Conservation (phyloP, 2,797 vertebrate species). For the Sciaenops ocellatus region DNA sequence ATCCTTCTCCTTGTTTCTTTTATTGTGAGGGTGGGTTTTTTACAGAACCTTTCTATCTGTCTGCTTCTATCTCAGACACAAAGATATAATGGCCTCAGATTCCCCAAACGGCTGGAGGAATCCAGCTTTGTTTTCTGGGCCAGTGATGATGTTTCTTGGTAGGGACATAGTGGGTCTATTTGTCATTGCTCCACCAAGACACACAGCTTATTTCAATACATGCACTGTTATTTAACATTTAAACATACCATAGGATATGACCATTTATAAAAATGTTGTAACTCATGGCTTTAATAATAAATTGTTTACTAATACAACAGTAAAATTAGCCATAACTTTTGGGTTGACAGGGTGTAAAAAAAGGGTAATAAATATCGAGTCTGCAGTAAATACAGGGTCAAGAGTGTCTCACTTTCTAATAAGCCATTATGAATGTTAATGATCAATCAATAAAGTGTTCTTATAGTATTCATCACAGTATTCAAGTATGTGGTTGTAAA, state of each 20-base stretch:
- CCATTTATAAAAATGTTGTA: no score
- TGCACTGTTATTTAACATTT: neutral
- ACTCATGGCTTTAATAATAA: no score
- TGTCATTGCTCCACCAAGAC: neutral
- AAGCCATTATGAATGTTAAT: neutral
- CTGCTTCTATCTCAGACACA: conserved; percentile 23
- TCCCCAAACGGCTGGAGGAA: conserved; percentile 28
- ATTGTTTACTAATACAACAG: no score
- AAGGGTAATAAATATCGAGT: neutral
- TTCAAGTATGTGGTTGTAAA: neutral
- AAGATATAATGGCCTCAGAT: conserved; percentile 27
- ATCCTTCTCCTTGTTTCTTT: conserved; percentile 3
- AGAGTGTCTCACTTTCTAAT: neutral
- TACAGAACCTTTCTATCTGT: conserved; percentile 22
- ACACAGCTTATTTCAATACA: neutral
- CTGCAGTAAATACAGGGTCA: neutral
- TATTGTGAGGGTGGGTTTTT: conserved; percentile 16
- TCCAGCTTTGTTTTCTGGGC: conserved; percentile 35
- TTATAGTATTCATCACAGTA: neutral
- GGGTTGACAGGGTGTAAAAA: neutral
- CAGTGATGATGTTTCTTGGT: neutral
- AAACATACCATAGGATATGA: no score
- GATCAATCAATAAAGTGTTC: neutral
- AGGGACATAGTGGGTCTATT: conserved; percentile 4
- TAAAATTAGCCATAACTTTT: neutral